Evolutionary conservation across 2,113 vertebrate species (phyloP), one percentile per base, ranked within the genome.

Genomic region (Falco punctatus): DNA sequence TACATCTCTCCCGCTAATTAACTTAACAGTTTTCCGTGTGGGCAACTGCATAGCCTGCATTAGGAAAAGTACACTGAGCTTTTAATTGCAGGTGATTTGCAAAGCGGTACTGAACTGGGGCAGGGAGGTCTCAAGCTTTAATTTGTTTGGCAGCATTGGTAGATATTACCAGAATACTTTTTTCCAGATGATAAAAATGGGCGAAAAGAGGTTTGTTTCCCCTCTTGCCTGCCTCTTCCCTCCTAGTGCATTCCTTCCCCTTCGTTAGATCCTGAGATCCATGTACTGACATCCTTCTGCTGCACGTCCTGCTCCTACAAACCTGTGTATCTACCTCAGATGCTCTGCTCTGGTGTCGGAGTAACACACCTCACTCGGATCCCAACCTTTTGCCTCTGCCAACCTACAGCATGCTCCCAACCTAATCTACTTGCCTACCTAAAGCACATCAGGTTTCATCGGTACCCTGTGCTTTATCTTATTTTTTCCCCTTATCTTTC

Each of bases 321-420:
- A 44, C 26, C 2, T 0, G 3, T 2, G 11, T 3, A 8, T 10
- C 48, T 61, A 35, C 73, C 55, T 49, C 61, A 74, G 27, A 10
- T 0, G 0, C 30, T 19, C 22, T 54, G 8, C 51, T 55, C 66
- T 48, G 30, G 46, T 33, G 33, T 27, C 38, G 32, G 20, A 44
- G 51, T 2, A 57, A n/a, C 3, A 2, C 30, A 20, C 44, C 44
- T 88, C 62, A 33, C 79, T 40, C 40, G 32, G 16, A 82, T 28
- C 26, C 59, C 48, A 69, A 0, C 51, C 51, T 71, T 81, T 79
- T 5, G 2, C 38, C 48, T 55, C 42, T 71, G 74, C 51, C 66
- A 48, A n/a, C 14, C 28, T 57, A 57, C 48, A 51, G 16, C 4
- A 4, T 12, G n/a, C 9, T 15, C 28, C 54, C 0, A 0, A 13